These are phyloP conservation scores for Hucho hucho DNA, from an alignment of 2,113 vertebrate species.

Conservation along the genomic window DNA sequence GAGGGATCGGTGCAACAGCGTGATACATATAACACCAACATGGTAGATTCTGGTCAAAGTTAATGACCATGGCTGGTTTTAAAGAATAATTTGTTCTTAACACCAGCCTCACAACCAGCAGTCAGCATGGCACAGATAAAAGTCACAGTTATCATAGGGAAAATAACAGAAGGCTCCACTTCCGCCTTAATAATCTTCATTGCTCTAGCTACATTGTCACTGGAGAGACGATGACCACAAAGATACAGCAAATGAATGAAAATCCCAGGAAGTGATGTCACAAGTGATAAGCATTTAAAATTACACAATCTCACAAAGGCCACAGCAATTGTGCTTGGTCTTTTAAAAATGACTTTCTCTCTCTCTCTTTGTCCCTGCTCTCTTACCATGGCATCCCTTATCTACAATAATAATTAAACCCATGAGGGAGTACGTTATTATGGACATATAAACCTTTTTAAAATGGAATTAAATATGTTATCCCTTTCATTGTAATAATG, in stretches of 20 bases:
- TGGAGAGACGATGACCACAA: constrained; percentile 62
- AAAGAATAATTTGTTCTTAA: neutral
- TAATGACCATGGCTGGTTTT: too few species aligned
- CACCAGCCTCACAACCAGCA: neutral
- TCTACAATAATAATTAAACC: constrained; percentile 70
- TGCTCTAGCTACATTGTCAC: constrained; percentile 55
- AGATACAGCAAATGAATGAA: constrained; percentile 57
- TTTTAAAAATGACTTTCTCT: constrained; percentile 55
- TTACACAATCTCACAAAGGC: constrained; percentile 56
- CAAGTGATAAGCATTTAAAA: constrained; percentile 63
- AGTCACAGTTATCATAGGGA: constrained; percentile 31
- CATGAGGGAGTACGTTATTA: constrained; percentile 70
- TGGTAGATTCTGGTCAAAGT: too few species aligned
- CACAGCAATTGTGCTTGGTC: constrained; percentile 60
- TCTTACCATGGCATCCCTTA: constrained; percentile 60
- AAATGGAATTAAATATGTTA: constrained; percentile 75
- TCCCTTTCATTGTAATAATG: constrained; percentile 63
- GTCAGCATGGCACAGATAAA: constrained; percentile 19
- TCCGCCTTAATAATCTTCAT: constrained; percentile 47
- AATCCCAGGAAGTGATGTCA: constrained; percentile 70
- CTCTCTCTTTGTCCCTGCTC: constrained; percentile 60
- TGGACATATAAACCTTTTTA: constrained; percentile 73
- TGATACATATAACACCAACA: too few species aligned
- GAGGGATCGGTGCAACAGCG: neutral
- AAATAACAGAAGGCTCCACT: constrained; percentile 45